Evolutionary conservation across 2,113 vertebrate species (phyloP).

Genomic region (Rattus rattus): DNA sequence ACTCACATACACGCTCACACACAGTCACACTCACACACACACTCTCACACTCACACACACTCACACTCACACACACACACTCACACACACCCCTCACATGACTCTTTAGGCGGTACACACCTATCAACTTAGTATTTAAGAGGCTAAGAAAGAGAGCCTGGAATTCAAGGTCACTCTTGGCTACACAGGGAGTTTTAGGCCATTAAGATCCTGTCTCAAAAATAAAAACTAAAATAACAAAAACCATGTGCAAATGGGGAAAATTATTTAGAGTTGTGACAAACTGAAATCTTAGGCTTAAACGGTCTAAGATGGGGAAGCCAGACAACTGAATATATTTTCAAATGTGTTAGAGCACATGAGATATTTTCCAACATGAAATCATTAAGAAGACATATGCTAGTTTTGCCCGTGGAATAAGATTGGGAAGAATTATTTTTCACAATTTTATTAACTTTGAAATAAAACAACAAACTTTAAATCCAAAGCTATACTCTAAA

Average conservation of each 20-base stretch:
- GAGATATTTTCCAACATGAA: not conserved
- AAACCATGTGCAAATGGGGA: not conserved
- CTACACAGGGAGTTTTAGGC: not conserved
- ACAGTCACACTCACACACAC: too few species aligned
- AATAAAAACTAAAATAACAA: not conserved
- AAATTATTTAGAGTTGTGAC: conserved; percentile 25
- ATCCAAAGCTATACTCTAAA: conserved; percentile 6
- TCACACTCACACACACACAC: too few species aligned
- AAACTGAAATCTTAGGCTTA: conserved; percentile 54
- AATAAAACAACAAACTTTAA: conserved; percentile 35
- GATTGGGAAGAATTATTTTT: conserved; percentile 36
- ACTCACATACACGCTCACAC: too few species aligned
- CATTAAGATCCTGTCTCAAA: not conserved
- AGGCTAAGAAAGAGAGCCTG: not conserved
- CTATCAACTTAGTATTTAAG: not conserved
- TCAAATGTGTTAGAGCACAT: not conserved
- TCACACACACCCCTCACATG: too few species aligned
- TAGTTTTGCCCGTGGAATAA: not conserved
- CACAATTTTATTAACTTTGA: not conserved
- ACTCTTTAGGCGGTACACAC: not conserved
- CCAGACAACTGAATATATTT: not conserved
- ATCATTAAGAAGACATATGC: conserved; percentile 5
- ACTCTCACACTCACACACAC: too few species aligned
- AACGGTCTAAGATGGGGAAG: conserved; percentile 10
- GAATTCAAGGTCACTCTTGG: not conserved